These are phyloP conservation scores for Eulemur coronatus DNA, from an alignment of 2,797 vertebrate species.

Conservation along the genomic window DNA sequence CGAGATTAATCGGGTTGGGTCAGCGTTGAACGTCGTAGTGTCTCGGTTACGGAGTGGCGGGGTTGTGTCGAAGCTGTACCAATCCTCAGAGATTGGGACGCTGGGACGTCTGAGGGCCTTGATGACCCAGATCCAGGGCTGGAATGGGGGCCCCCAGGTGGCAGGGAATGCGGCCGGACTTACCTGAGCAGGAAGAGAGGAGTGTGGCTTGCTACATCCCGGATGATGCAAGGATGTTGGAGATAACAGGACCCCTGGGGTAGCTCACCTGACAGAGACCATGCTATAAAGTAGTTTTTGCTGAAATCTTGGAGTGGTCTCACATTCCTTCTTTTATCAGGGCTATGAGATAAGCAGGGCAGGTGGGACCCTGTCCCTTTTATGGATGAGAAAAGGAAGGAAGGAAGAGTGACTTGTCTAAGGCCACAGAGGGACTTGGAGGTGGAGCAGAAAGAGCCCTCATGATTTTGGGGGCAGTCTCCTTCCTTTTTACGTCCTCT, in stretches of 20 bases:
- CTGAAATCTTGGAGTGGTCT: background rate
- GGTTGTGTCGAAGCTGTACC: background rate
- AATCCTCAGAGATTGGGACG: fast-evolving
- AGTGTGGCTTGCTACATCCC: background rate
- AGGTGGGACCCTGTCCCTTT: background rate
- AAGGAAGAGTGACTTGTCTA: background rate
- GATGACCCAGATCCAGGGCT: background rate
- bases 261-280: background rate
- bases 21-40: background rate
- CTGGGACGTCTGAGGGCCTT: background rate
- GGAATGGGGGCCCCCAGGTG: background rate
- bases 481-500: no score
- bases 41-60: background rate
- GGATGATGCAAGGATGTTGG: fast-evolving
- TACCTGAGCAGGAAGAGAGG: background rate
- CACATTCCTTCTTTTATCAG: background rate
- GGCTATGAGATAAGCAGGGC: background rate
- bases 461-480: fast-evolving
- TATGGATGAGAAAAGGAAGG: background rate
- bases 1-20: background rate
- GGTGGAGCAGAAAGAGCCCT: background rate
- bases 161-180: background rate
- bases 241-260: background rate
- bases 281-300: background rate
- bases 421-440: background rate